Evolutionary conservation across 2,113 vertebrate genomes (phyloP).

Genomic region (Entelurus aequoreus): DNA sequence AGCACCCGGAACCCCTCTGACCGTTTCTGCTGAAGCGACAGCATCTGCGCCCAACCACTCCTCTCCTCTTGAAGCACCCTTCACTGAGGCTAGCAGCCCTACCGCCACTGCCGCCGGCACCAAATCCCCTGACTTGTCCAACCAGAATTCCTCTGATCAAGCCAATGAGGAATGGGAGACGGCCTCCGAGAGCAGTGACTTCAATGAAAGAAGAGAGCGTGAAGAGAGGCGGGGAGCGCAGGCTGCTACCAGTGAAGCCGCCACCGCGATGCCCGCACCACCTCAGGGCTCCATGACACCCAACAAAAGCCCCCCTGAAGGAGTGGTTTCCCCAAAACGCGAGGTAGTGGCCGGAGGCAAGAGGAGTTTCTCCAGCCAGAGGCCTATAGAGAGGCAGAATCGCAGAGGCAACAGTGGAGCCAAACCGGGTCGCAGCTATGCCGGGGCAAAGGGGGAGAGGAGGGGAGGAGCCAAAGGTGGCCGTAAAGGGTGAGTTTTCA

Average conservation of each 20-base stretch:
- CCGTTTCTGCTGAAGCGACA: constrained; percentile 47
- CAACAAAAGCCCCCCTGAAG: constrained; percentile 75
- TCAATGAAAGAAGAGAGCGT: constrained; percentile 92
- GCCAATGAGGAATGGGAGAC: constrained; percentile 99
- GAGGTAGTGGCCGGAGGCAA: constrained; percentile 77
- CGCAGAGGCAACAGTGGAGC: constrained; percentile 83
- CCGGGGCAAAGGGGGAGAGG: constrained; percentile 85
- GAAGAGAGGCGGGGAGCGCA: constrained; percentile 86
- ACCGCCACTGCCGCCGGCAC: constrained; percentile 74
- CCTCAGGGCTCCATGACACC: constrained; percentile 64
- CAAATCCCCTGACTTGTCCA: constrained; percentile 95
- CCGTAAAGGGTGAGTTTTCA: constrained; percentile 86
- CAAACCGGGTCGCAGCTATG: constrained; percentile 85
- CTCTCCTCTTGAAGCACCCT: constrained; percentile 38
- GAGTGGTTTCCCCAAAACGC: constrained; percentile 70
- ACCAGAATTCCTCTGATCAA: constrained; percentile 98
- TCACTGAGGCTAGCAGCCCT: constrained; percentile 48
- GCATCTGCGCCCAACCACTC: constrained; percentile 35
- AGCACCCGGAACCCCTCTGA: constrained; percentile 69
- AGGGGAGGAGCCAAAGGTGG: constrained; percentile 82
- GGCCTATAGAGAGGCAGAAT: constrained; percentile 90
- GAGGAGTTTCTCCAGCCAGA: constrained; percentile 94
- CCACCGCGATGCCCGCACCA: constrained; percentile 35
- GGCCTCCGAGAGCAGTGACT: constrained; percentile 96
- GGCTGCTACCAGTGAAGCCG: constrained; percentile 63